Evolutionary conservation across 1,140 invertebrate genomes (phyloP).

Genomic region (Lepidurus packardi): DNA sequence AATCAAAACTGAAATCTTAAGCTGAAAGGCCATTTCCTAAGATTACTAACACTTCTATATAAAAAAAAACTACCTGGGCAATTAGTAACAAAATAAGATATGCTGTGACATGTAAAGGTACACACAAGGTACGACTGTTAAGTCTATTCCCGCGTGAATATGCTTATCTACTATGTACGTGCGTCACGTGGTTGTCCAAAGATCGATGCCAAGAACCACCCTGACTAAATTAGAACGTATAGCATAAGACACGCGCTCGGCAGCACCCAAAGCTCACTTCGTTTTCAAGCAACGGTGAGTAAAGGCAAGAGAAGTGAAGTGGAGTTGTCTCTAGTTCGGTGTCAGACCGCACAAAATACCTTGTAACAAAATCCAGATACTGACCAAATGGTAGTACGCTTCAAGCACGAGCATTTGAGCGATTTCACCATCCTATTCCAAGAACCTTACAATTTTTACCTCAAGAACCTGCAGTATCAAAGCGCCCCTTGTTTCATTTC

Average conservation of each 20-base stretch:
- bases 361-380: neutral
- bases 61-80: too few relatives aligned
- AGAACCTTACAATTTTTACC: conserved; percentile 31
- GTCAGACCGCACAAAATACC: neutral
- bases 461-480: conserved; percentile 33
- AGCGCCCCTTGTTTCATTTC: conserved; percentile 33
- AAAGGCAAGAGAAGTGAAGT: neutral
- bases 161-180: neutral
- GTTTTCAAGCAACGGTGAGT: neutral
- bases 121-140: too few relatives aligned
- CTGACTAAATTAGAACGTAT: neutral
- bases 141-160: neutral
- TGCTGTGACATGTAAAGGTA: too few relatives aligned
- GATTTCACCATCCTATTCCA: conserved; percentile 23
- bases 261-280: neutral
- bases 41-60: too few relatives aligned
- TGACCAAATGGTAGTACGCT: conserved; percentile 34
- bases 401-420: conserved; percentile 18
- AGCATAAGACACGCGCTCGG: neutral
- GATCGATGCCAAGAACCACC: neutral
- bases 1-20: too few relatives aligned
- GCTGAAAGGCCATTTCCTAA: too few relatives aligned
- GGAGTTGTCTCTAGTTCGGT: neutral
- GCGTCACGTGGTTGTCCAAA: neutral
- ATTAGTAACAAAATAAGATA: too few relatives aligned